A percentile compares a stretch with the other conserved stretches of the same genome.
Conservation (phyloP, 1,140 invertebrate genomes). For the Arctopsyche grandis region DNA sequence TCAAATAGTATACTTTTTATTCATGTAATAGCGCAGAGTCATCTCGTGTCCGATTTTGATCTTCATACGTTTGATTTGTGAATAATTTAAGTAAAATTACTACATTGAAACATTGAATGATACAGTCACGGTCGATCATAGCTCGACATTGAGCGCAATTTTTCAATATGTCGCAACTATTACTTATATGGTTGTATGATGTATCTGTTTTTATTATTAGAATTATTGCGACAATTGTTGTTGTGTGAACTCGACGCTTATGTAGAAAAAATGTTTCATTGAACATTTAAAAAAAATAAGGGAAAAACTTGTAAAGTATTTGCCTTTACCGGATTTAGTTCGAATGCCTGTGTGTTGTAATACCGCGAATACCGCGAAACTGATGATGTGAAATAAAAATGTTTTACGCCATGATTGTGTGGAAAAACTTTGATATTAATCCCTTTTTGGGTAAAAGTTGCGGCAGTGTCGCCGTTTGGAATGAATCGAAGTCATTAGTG, state of each 20-base stretch:
- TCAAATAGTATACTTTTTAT: not conserved
- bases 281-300: not conserved
- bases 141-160: conserved; percentile 28
- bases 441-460: conserved; percentile 1
- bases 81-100: no score
- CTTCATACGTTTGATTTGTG: no score
- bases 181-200: conserved; percentile 19
- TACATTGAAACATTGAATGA: not conserved
- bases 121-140: conserved; percentile 29
- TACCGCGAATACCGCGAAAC: not conserved
- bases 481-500: no score
- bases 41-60: not conserved
- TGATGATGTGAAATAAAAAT: not conserved
- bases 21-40: not conserved
- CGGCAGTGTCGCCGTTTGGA: not conserved
- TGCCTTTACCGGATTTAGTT: not conserved
- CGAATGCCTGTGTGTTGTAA: not conserved
- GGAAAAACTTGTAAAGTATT: not conserved
- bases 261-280: conserved; percentile 14
- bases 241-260: not conserved
- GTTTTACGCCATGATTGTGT: not conserved
- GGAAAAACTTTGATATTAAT: not conserved
- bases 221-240: not conserved
- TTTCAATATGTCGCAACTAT: conserved; percentile 25
- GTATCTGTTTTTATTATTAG: conserved; percentile 35